These are phyloP conservation scores for Parapristionchus giblindavisi DNA, from an alignment of 2,888 invertebrate genomes.

Conservation along the genomic window DNA sequence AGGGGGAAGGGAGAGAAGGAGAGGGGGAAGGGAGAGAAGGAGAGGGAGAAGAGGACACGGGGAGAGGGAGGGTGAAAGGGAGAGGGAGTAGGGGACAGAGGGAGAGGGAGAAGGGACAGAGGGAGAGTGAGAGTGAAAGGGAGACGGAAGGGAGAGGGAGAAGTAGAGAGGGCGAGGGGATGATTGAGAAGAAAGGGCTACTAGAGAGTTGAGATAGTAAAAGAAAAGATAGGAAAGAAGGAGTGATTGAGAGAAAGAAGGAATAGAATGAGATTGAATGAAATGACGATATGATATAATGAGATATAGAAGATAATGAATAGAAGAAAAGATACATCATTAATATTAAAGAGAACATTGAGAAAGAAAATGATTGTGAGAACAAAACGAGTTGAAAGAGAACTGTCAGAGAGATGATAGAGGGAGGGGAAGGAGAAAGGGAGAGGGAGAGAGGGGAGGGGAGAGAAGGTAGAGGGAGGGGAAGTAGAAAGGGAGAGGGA, in stretches of 20 bases:
- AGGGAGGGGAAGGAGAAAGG: neutral
- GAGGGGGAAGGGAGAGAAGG: slow-evolving; percentile 3
- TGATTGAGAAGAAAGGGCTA: neutral
- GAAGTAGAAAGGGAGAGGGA: neutral
- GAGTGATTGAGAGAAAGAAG: neutral
- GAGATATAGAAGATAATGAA: too few relatives aligned
- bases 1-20: slow-evolving; percentile 16
- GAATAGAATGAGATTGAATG: neutral
- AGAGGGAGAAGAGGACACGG: slow-evolving; percentile 9
- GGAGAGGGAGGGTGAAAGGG: neutral
- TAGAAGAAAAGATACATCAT: too few relatives aligned
- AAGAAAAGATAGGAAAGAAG: neutral
- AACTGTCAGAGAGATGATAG: neutral
- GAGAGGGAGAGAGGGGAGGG: neutral
- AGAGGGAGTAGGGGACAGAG: neutral
- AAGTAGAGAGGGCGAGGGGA: neutral
- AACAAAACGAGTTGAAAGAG: neutral
- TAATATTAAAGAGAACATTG: slow-evolving; percentile 1
- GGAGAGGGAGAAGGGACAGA: slow-evolving; percentile 6
- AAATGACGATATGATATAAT: slow-evolving; percentile 7
- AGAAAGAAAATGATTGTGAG: slow-evolving; percentile 6
- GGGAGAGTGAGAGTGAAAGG: neutral
- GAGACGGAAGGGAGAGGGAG: neutral
- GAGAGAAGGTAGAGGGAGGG: neutral
- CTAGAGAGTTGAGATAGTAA: neutral